A percentile compares a stretch with the other conserved stretches of the same genome.
phyloP scores from a whole-genome alignment of 1,140 invertebrate species.

The Euura lappo region DNA sequence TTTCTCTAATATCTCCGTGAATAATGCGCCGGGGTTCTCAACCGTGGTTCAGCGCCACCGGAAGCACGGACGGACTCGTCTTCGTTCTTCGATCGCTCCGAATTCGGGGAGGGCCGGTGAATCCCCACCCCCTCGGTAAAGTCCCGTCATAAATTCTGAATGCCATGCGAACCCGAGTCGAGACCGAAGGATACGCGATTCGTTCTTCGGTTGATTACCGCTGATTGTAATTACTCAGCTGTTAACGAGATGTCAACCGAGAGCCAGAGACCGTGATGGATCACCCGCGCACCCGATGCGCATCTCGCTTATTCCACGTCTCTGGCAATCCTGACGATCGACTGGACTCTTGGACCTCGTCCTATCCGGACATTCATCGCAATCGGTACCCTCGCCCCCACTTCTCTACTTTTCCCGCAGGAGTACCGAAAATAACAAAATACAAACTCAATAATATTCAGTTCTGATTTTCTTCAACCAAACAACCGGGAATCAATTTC shows the following conservation, averaged over 20 bases:
- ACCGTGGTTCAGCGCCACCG: slow-evolving; percentile 16
- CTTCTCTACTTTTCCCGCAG: too few relatives aligned
- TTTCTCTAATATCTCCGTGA: slow-evolving; percentile 11
- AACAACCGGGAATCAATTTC: slow-evolving; percentile 29
- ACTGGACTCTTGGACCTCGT: not conserved
- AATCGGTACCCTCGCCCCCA: not conserved
- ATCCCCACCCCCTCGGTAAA: too few relatives aligned
- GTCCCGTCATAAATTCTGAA: too few relatives aligned
- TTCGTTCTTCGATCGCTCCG: too few relatives aligned
- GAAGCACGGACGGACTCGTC: not conserved
- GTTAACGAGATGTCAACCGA: slow-evolving; percentile 35
- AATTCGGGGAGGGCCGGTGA: too few relatives aligned
- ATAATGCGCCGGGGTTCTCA: slow-evolving; percentile 8
- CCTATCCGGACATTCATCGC: not conserved
- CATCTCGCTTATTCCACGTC: not conserved
- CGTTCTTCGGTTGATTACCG: slow-evolving; percentile 24
- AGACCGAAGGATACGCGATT: not conserved
- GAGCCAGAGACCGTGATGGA: slow-evolving; percentile 31
- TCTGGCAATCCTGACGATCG: slow-evolving; percentile 1
- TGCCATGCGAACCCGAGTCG: not conserved
- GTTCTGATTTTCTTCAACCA: too few relatives aligned
- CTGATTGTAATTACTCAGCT: slow-evolving; percentile 39
- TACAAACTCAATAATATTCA: too few relatives aligned
- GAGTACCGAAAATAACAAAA: too few relatives aligned
- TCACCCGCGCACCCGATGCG: slow-evolving; percentile 19